Base-by-base conservation (phyloP, 1,140 invertebrate species). In the Hydropsyche tenuis region DNA sequence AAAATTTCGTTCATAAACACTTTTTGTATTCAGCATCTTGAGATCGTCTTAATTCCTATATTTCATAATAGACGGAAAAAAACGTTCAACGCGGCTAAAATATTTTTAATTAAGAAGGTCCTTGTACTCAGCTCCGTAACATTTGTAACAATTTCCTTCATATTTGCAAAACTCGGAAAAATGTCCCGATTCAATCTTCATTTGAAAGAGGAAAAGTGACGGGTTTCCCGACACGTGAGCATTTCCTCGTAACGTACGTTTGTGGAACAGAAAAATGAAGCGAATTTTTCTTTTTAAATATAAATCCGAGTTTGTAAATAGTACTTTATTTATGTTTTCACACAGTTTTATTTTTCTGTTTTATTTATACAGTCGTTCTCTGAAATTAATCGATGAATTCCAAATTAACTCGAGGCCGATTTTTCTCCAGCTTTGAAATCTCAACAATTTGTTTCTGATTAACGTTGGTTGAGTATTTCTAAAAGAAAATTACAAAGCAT, bases 351-450 rank as follows among this genome's bases (percentile, higher is more conserved):
- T n/a, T 12, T 43, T 43, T 43, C 5, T 12, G 37, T 43, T 43
- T 43, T 43, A 5, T 43, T 43, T 43, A 3, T 22, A 22, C 14
- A 3, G 51, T 3, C 51, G 11, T 53, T 22, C 14, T 53, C 11
- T 53, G 5, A 20, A 53, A 53, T 53, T 53, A 53, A 53, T 53
- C 16, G 51, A 53, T 53, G 16, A 11, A 53, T 53, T 53, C 20
- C 9, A 2, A 16, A 22, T 2, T 4, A 11, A 53, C n/a, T 20
- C n/a, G 11, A 53, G 18, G 16, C 5, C n/a, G 16, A 53, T 53
- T 53, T 53, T 53, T 53, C 51, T 22, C 18, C 3, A 9, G 14
- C 18, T 9, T 16, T 16, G 18, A 53, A 53, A 20, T 22, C n/a
- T 20, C 11, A 3, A 20, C 51, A 1, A 53, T 20, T 20, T 53